phyloP scores from a whole-genome alignment of 1,140 invertebrate genomes.

The Drosophila elegans region DNA sequence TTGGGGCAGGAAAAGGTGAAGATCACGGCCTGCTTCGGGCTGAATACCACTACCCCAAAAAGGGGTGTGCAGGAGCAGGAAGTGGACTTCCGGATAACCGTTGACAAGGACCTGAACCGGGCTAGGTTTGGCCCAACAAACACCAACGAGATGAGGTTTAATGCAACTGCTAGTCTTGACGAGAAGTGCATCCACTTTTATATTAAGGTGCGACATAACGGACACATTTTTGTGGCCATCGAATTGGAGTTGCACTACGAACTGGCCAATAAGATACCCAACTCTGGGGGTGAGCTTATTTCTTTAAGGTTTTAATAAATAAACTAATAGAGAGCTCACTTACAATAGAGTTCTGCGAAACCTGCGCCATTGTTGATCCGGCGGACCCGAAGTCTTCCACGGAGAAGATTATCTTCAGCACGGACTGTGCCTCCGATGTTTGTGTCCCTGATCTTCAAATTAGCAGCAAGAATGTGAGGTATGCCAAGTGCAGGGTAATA shows the following conservation, averaged over 20 bases:
- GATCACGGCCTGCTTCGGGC: constrained; percentile 85
- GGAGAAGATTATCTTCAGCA: constrained; percentile 77
- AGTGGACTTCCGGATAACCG: constrained; percentile 55
- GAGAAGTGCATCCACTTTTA: constrained; percentile 70
- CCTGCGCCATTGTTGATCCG: constrained; percentile 79
- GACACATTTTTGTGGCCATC: constrained; percentile 84
- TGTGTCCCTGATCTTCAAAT: constrained; percentile 84
- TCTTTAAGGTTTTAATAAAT: rapidly evolving
- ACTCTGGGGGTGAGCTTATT: constrained; percentile 57
- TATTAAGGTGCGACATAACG: constrained; percentile 66
- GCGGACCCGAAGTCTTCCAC: constrained; percentile 72
- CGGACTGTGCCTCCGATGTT: constrained; percentile 80
- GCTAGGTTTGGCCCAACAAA: constrained; percentile 62
- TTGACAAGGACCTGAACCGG: constrained; percentile 75
- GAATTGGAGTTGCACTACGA: constrained; percentile 84
- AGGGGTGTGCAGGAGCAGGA: constrained; percentile 64
- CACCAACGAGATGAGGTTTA: constrained; percentile 69
- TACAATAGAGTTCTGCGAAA: constrained; percentile 69
- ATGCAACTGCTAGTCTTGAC: constrained; percentile 33
- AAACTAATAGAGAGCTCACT: no score
- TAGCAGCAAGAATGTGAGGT: constrained; percentile 62
- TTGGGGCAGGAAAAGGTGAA: constrained; percentile 85
- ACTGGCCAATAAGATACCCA: constrained; percentile 68
- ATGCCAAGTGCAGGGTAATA: neutral
- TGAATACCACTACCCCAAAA: constrained; percentile 69